Conservation (phyloP, 2,113 vertebrate species). For the Collichthys lucidus region DNA sequence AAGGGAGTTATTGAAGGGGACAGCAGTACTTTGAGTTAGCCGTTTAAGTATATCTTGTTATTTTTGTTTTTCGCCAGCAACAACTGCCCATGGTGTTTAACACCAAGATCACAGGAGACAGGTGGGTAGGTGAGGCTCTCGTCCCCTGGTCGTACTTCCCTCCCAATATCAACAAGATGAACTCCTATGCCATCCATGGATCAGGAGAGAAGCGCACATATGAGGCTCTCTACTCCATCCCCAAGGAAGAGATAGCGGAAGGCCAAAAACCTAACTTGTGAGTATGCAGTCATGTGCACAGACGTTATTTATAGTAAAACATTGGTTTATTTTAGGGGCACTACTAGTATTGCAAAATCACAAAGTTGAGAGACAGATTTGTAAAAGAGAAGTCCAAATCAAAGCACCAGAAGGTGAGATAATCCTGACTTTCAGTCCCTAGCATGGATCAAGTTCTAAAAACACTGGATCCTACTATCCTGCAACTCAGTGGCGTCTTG, state of each 20-base stretch:
- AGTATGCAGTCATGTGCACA: conserved; percentile 53
- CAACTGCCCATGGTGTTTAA: conserved; percentile 81
- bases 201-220: conserved; percentile 78
- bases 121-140: conserved; percentile 78
- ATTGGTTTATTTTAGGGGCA: neutral
- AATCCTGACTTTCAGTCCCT: neutral
- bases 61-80: conserved; percentile 77
- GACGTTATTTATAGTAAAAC: neutral
- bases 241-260: conserved; percentile 70
- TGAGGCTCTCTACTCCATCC: conserved; percentile 81
- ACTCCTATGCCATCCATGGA: conserved; percentile 84
- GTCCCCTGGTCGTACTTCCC: conserved; percentile 83
- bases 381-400: neutral
- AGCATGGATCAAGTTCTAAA: neutral
- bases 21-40: neutral
- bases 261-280: conserved; percentile 82
- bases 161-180: conserved; percentile 83
- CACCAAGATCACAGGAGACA: conserved; percentile 61
- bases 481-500: neutral
- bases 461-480: neutral
- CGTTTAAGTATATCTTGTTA: neutral
- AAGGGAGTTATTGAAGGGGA: neutral
- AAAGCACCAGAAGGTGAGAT: neutral
- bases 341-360: neutral
- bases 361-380: neutral